Conservation (phyloP, 2,888 invertebrate genomes). For the Pegoplata infirma region DNA sequence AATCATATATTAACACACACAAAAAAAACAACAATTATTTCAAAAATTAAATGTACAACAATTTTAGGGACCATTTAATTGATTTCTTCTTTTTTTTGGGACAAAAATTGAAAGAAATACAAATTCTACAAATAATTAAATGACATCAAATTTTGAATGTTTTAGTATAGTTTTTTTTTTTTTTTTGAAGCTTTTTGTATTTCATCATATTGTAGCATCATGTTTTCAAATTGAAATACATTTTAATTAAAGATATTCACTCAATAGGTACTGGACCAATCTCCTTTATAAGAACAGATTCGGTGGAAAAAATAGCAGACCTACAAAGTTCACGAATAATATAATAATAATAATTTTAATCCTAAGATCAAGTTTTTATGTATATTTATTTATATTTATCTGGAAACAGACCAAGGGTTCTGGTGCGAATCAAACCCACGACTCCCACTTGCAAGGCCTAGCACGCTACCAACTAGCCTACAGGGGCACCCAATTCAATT, state of each 20-base stretch:
- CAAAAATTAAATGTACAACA: constrained; percentile 27
- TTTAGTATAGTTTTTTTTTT: background rate
- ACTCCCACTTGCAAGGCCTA: too few relatives aligned
- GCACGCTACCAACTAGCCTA: too few relatives aligned
- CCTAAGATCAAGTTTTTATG: too few relatives aligned
- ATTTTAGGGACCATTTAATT: constrained; percentile 58
- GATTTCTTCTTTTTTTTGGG: constrained; percentile 12
- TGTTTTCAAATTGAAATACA: constrained; percentile 48
- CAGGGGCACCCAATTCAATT: too few relatives aligned
- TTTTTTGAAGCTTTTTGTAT: too few relatives aligned
- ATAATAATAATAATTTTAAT: too few relatives aligned
- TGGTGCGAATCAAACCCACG: too few relatives aligned
- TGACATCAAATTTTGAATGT: constrained; percentile 36
- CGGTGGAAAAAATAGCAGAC: constrained; percentile 2
- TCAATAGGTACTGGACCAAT: too few relatives aligned
- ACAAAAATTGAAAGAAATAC: constrained; percentile 29
- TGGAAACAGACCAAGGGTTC: too few relatives aligned
- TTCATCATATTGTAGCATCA: constrained; percentile 34
- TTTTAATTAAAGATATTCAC: constrained; percentile 49
- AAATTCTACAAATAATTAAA: constrained; percentile 49
- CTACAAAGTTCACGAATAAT: too few relatives aligned
- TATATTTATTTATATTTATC: too few relatives aligned
- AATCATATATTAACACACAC: background rate
- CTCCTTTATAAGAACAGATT: background rate
- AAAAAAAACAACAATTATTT: constrained; percentile 42